phyloP scores from a whole-genome alignment of 2,797 vertebrate genomes.

The Enteromius trimaculatus region DNA sequence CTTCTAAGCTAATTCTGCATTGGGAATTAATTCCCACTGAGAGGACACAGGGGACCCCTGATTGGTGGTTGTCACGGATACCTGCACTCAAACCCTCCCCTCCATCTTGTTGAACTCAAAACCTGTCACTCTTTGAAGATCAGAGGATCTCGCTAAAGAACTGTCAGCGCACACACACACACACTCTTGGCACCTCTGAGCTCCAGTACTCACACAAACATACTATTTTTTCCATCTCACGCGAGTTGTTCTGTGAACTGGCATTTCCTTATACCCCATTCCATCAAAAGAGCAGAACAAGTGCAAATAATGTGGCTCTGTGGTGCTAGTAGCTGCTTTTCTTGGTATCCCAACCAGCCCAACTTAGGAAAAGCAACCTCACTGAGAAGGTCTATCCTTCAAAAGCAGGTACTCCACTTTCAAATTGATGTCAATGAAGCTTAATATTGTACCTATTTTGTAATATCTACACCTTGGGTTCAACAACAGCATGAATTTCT shows the following conservation, averaged over 20 bases:
- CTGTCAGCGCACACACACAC: slow-evolving; percentile 2
- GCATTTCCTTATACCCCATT: neutral
- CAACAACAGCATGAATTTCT: neutral
- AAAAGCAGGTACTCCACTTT: neutral
- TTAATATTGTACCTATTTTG: neutral
- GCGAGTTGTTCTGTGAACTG: slow-evolving; percentile 14
- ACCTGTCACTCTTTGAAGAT: slow-evolving; percentile 49
- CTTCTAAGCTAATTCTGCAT: slow-evolving; percentile 34
- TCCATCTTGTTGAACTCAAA: slow-evolving; percentile 37
- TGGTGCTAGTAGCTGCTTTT: neutral
- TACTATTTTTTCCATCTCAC: neutral
- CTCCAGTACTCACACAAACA: neutral
- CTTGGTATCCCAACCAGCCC: neutral
- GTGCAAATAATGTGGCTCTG: neutral
- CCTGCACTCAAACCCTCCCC: slow-evolving; percentile 31
- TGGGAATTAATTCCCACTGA: slow-evolving; percentile 38
- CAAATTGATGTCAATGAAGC: neutral
- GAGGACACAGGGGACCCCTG: slow-evolving; percentile 23
- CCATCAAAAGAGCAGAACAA: neutral
- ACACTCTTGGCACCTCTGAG: neutral
- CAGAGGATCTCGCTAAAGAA: slow-evolving; percentile 32
- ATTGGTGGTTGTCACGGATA: slow-evolving; percentile 52
- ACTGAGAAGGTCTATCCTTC: neutral
- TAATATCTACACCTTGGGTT: neutral
- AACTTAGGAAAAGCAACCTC: neutral